A percentile compares a stretch with the other conserved stretches of the same genome.
phyloP scores from a whole-genome alignment of 2,797 vertebrate species.

The Gephyroberyx darwinii region DNA sequence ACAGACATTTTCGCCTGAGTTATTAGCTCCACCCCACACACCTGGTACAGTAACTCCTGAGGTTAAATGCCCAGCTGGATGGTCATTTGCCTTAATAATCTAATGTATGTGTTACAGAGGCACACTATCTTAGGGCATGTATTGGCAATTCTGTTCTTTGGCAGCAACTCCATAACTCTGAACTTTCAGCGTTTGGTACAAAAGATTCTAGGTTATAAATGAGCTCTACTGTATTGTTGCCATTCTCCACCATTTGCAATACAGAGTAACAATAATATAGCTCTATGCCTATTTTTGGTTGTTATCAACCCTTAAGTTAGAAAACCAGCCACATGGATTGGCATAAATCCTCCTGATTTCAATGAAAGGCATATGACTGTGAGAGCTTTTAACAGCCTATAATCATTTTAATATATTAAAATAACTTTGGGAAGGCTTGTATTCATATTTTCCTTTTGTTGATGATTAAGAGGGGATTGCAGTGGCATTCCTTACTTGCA shows the following conservation, averaged over 20 bases:
- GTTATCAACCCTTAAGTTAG: conserved; percentile 38
- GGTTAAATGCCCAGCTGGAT: conserved; percentile 29
- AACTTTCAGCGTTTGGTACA: conserved; percentile 33
- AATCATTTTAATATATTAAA: conserved; percentile 52
- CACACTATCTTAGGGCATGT: conserved; percentile 32
- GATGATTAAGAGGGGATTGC: conserved; percentile 58
- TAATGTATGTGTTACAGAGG: conserved; percentile 31
- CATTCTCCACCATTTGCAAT: conserved; percentile 65
- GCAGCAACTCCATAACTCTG: conserved; percentile 25
- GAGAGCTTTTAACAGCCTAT: conserved; percentile 68
- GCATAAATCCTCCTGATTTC: conserved; percentile 56
- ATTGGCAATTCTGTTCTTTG: conserved; percentile 26
- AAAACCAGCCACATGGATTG: conserved; percentile 49
- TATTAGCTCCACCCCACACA: conserved; percentile 33
- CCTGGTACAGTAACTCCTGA: conserved; percentile 32
- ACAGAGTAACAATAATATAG: conserved; percentile 48
- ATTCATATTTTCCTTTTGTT: conserved; percentile 62
- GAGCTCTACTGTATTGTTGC: conserved; percentile 46
- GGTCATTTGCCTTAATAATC: conserved; percentile 51
- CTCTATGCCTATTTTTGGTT: conserved; percentile 42
- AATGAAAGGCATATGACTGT: conserved; percentile 75
- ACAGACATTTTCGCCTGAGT: conserved; percentile 45
- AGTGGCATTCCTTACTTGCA: conserved; percentile 61
- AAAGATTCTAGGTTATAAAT: conserved; percentile 23
- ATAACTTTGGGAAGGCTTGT: conserved; percentile 48